Percentiles rank a stretch among this genome's conserved stretches.
Evolutionary conservation across 2,888 invertebrate species (phyloP).

Genomic region (Acleris literana): DNA sequence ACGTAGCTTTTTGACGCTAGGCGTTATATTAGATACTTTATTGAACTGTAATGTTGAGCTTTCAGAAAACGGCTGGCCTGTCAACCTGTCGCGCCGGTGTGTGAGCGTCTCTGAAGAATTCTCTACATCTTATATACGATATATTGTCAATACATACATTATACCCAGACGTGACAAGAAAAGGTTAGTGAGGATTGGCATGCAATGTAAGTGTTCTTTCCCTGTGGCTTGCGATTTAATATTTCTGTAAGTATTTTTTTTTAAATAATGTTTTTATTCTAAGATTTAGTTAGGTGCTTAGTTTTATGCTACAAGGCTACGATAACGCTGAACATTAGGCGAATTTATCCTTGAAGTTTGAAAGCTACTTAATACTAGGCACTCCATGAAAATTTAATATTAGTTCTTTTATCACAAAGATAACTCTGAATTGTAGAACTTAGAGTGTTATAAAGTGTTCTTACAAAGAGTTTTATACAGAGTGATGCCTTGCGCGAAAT

Average conservation of each 20-base stretch:
- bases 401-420: too few species aligned
- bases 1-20: too few species aligned
- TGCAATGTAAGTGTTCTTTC: background rate
- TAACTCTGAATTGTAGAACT: too few species aligned
- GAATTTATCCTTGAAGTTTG: too few species aligned
- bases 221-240: background rate
- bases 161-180: background rate
- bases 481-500: background rate
- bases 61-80: slow-evolving; percentile 14
- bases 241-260: background rate
- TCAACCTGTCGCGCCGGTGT: slow-evolving; percentile 8
- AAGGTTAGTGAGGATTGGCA: background rate
- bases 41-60: slow-evolving; percentile 4
- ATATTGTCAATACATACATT: too few species aligned
- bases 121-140: background rate
- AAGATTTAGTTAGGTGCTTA: too few species aligned
- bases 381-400: too few species aligned
- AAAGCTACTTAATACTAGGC: too few species aligned
- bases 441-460: too few species aligned
- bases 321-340: too few species aligned
- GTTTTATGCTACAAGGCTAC: too few species aligned
- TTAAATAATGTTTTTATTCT: background rate
- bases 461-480: too few species aligned
- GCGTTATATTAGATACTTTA: slow-evolving; percentile 3
- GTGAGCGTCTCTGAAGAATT: slow-evolving; percentile 15